Conservation (phyloP, 1,140 invertebrate genomes). For the Pachyrhynchus sulphureomaculatus region DNA sequence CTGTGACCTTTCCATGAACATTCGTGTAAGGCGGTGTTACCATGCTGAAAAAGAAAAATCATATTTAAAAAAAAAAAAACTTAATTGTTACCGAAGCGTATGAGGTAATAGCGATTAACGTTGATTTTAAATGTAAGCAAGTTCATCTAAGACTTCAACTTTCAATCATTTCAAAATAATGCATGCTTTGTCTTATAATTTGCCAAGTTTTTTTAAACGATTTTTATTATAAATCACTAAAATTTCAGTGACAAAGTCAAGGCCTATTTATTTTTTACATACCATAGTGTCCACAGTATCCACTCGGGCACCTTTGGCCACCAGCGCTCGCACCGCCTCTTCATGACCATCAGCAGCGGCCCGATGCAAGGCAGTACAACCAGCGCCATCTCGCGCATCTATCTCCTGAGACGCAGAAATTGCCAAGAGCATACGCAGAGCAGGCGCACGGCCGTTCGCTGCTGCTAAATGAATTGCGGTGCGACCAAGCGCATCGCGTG, state of each 20-base stretch:
- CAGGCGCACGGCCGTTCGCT: constrained; percentile 47
- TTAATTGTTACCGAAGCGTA: too few relatives aligned
- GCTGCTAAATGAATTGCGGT: constrained; percentile 51
- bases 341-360: constrained; percentile 82
- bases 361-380: constrained; percentile 74
- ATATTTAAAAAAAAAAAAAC: neutral
- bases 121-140: too few relatives aligned
- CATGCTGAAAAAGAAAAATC: constrained; percentile 65
- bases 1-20: constrained; percentile 94
- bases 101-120: too few relatives aligned
- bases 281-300: constrained; percentile 76
- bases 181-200: too few relatives aligned
- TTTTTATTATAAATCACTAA: too few relatives aligned
- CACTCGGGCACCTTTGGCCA: constrained; percentile 69
- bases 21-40: constrained; percentile 91
- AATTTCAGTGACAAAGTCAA: too few relatives aligned
- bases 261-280: constrained; percentile 51
- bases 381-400: constrained; percentile 55
- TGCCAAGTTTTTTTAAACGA: too few relatives aligned
- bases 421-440: constrained; percentile 52
- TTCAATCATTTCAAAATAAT: too few relatives aligned
- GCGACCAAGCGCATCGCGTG: constrained; percentile 48
- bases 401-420: constrained; percentile 50
- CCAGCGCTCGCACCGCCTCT: constrained; percentile 69
- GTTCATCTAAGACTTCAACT: too few relatives aligned